Conservation (phyloP, 2,888 invertebrate genomes). For the Eubasilissa splendida region DNA sequence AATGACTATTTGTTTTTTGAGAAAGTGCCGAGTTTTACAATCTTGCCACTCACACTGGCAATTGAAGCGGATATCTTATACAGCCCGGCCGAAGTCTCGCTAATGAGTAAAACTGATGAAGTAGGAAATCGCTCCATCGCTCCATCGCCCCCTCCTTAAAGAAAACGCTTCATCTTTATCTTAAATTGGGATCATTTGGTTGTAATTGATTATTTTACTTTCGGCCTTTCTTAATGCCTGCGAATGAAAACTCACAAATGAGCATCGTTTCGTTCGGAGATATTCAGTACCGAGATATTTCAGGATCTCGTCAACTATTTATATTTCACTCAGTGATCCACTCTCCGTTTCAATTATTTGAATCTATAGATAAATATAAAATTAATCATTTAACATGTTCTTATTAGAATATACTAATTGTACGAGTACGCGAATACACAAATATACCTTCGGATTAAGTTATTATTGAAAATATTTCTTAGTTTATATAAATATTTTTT, state of each 20-base stretch:
- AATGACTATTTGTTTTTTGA: conserved; percentile 50
- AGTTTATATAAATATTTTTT: no score
- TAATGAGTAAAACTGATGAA: conserved; percentile 58
- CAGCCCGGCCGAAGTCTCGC: conserved; percentile 35
- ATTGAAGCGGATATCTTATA: conserved; percentile 34
- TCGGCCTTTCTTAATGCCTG: conserved; percentile 41
- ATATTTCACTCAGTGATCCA: background rate
- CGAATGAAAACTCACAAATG: conserved; percentile 37
- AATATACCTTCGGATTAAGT: no score
- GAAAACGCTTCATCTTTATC: conserved; percentile 56
- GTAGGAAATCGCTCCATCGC: conserved; percentile 56
- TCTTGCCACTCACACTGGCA: conserved; percentile 38
- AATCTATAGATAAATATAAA: no score
- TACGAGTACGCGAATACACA: no score
- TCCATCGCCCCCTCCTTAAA: conserved; percentile 24
- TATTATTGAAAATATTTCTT: no score
- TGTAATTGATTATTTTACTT: conserved; percentile 58
- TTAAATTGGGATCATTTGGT: conserved; percentile 56
- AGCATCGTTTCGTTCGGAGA: conserved; percentile 17
- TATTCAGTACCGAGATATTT: conserved; percentile 26
- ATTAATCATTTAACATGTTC: no score
- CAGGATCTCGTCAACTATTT: conserved; percentile 7
- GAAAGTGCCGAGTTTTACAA: conserved; percentile 47
- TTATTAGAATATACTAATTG: no score
- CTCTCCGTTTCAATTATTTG: background rate